Base-by-base conservation (phyloP, 2,797 vertebrate species). In the Gobio occitaniae region DNA sequence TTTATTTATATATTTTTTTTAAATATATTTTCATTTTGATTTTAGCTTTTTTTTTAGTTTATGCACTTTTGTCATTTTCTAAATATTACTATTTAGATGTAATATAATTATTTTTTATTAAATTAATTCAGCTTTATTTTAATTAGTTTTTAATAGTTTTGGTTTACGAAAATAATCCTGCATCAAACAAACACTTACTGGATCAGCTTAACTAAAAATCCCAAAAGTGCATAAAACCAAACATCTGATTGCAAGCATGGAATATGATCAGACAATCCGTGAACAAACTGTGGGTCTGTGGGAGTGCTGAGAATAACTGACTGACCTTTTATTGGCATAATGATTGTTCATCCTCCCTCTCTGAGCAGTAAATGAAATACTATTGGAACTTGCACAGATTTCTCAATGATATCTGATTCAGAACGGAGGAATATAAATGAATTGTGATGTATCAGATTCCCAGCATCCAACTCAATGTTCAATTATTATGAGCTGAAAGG, bases 401-500 rank as follows among this genome's bases (percentile, higher is more conserved):
- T 74, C 80, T 36, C n/a, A 63, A 63, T 19, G 3, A 54, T 68
- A n/a, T 76, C 13, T 2, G 13, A 44, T 19, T 32, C 82, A 77
- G 32, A 44, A 68, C 2, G 21, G 56, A 74, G 19, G 19, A 61
- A 78, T 48, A n/a, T 10, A 66, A 65, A 41, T 13, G 0, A 56
- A 38, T n/a, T 72, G 41, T 17, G 15, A 71, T 59, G n/a, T 38
- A n/a, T 50, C 70, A 83, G 29, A 36, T 19, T 48, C 66, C 21
- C 70, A 71, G 12, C 7, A 25, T 71, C 16, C 61, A 59, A 17
- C 2, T 11, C 4, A 82, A 59, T n/a, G 21, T n/a, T 11, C 3
- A 59, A 71, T 59, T 74, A 68, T 48, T 52, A 19, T 54, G 16
- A 71, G 48, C 17, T 72, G 48, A 61, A 88, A 82, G 29, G 15